Evolutionary conservation across 2,797 vertebrate species (phyloP).

Genomic region (Todus mexicanus): DNA sequence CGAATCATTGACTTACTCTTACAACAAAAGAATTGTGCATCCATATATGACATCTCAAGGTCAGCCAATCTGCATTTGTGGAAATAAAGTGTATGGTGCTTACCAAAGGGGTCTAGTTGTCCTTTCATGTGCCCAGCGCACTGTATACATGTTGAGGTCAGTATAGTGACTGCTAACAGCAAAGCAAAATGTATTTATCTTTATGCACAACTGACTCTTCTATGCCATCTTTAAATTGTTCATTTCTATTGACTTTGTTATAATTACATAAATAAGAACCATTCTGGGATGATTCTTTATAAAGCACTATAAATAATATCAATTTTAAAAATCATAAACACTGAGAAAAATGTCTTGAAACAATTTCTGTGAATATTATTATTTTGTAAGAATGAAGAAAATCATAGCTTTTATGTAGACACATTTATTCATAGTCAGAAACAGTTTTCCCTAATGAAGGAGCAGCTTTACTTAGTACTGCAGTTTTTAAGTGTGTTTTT

Average conservation of each 20-base stretch:
- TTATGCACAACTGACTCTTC: not conserved
- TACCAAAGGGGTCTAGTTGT: not conserved
- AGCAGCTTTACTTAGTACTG: not conserved
- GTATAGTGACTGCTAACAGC: not conserved
- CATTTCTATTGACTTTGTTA: not conserved
- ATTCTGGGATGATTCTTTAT: not conserved
- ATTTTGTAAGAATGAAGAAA: not conserved
- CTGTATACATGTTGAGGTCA: not conserved
- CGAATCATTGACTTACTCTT: not conserved
- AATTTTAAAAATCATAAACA: not conserved
- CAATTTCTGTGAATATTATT: not conserved
- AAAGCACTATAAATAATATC: not conserved
- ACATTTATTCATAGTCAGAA: not conserved
- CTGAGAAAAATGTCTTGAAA: not conserved
- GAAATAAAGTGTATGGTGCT: not conserved
- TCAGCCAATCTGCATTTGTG: not conserved
- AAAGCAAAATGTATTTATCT: not conserved
- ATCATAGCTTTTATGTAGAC: not conserved
- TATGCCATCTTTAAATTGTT: not conserved
- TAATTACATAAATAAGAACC: not conserved
- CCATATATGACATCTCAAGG: not conserved
- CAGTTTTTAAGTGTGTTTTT: not conserved
- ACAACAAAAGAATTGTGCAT: not conserved
- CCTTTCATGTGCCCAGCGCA: not conserved
- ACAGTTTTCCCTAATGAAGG: not conserved